phyloP scores from a whole-genome alignment of 2,797 vertebrate species.

The Darevskia mixta region DNA sequence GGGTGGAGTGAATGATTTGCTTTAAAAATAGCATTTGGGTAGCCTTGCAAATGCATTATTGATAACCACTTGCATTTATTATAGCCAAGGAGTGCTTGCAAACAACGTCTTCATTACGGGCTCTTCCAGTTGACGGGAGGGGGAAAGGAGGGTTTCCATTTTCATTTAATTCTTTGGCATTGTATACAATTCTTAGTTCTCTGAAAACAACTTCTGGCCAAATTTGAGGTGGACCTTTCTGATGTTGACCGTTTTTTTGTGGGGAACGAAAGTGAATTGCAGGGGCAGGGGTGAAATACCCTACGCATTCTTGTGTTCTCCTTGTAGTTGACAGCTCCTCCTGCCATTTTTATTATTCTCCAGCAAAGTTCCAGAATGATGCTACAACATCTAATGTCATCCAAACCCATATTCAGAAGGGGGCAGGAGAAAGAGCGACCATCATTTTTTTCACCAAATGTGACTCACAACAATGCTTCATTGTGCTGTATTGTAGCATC shows the following conservation, averaged over 20 bases:
- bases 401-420: no score
- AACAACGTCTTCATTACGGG: neutral
- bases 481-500: neutral
- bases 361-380: neutral
- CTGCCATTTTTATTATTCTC: neutral
- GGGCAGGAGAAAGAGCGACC: no score
- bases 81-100: neutral
- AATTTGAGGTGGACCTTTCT: neutral
- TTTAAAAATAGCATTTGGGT: constrained; percentile 28
- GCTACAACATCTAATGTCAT: neutral
- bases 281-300: neutral
- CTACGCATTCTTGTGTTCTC: neutral
- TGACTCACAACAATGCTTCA: neutral
- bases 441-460: neutral
- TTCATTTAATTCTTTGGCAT: neutral
- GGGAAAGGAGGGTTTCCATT: neutral
- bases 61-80: constrained; percentile 14
- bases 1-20: neutral
- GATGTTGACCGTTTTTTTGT: neutral
- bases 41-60: constrained; percentile 34
- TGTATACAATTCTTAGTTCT: neutral
- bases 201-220: neutral
- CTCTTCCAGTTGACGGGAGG: neutral
- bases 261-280: neutral
- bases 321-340: neutral